Percentiles rank a stretch among this genome's conserved stretches.
These are phyloP conservation scores for Pseudomyrmex dendroicus DNA, from an alignment of 1,140 invertebrate species.

Conservation along the genomic window DNA sequence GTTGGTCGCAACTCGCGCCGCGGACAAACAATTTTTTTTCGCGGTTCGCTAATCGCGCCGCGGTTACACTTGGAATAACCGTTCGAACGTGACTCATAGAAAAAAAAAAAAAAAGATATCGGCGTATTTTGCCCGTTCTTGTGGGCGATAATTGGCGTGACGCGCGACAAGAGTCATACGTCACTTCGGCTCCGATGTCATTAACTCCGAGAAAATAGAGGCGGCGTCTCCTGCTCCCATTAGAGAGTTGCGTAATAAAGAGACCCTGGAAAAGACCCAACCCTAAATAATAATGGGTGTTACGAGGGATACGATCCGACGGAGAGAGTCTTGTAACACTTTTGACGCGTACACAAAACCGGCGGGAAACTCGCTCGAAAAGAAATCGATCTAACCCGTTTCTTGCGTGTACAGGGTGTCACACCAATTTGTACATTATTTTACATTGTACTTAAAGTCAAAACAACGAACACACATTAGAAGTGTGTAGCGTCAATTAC, in stretches of 20 bases:
- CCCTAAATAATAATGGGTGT: conserved; percentile 67
- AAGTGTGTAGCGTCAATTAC: neutral
- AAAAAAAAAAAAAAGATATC: conserved; percentile 1
- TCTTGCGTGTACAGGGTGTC: neutral
- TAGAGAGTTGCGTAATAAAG: conserved; percentile 65
- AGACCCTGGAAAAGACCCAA: conserved; percentile 56
- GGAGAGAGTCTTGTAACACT: conserved; percentile 66
- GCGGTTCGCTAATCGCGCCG: conserved; percentile 11
- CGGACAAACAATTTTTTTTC: conserved; percentile 50
- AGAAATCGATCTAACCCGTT: neutral
- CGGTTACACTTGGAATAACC: neutral
- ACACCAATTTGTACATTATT: no score
- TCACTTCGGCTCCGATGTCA: conserved; percentile 63
- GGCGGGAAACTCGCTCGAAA: neutral
- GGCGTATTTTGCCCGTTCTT: conserved; percentile 15
- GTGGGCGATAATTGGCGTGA: conserved; percentile 15
- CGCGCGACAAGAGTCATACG: conserved; percentile 43
- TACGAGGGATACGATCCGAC: conserved; percentile 67
- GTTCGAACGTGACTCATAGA: conserved; percentile 22
- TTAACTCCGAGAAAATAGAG: conserved; percentile 31
- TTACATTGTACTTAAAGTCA: no score
- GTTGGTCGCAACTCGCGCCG: neutral
- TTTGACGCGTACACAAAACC: conserved; percentile 22
- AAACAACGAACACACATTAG: no score
- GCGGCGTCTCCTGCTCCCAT: neutral